Evolutionary conservation across 2,888 invertebrate genomes (phyloP).

Genomic region (Aphodius granarius): DNA sequence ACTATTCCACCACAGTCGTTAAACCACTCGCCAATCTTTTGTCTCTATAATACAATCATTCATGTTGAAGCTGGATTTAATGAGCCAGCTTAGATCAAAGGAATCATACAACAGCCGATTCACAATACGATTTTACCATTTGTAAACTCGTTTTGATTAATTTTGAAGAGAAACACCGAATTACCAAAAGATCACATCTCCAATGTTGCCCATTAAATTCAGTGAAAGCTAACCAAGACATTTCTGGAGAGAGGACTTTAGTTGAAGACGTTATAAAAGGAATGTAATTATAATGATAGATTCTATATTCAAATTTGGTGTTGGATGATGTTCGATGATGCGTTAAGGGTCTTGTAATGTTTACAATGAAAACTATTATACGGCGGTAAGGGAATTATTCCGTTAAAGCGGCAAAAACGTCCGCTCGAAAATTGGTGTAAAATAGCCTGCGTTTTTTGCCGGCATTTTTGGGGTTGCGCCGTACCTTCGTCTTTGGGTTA

Average conservation of each 20-base stretch:
- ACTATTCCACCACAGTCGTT: conserved; percentile 11
- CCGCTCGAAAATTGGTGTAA: conserved; percentile 11
- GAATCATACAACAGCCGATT: background rate
- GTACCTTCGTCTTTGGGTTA: conserved; percentile 21
- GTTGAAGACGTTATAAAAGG: no score
- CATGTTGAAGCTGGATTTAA: conserved; percentile 8
- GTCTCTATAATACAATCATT: conserved; percentile 12
- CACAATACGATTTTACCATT: background rate
- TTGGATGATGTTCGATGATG: background rate
- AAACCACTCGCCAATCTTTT: background rate
- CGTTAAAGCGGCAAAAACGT: conserved; percentile 8
- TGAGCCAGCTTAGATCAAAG: background rate
- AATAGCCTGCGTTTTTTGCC: conserved; percentile 13
- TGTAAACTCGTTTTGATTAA: no score
- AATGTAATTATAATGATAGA: background rate
- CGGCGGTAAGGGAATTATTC: background rate
- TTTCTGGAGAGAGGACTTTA: no score
- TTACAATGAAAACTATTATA: background rate
- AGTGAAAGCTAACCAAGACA: no score
- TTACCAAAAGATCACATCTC: no score
- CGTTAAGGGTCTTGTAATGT: background rate
- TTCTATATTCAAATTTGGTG: background rate
- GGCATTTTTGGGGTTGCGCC: conserved; percentile 2
- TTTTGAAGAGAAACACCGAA: no score
- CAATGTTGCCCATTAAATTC: no score